Conservation (phyloP, 2,888 invertebrate genomes). For the Steinernema hermaphroditum region DNA sequence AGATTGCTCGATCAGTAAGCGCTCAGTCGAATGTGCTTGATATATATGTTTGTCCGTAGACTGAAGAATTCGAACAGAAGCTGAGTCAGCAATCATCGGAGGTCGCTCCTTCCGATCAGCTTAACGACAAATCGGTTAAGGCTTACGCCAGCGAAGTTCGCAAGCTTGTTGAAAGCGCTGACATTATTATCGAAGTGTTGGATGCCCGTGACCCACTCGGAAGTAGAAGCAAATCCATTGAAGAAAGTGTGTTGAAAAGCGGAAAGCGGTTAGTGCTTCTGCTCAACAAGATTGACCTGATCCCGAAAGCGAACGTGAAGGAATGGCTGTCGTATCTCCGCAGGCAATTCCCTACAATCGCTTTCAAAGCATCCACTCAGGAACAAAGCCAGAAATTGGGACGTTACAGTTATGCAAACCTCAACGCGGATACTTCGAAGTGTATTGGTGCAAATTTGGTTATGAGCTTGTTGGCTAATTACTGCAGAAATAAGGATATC, state of each 20-base stretch:
- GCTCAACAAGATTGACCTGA: constrained; percentile 81
- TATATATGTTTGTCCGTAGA: no score
- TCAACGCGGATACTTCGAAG: constrained; percentile 71
- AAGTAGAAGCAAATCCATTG: constrained; percentile 80
- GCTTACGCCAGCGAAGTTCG: constrained; percentile 91
- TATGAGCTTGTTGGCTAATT: constrained; percentile 88
- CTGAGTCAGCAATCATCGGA: constrained; percentile 31
- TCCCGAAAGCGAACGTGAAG: constrained; percentile 86
- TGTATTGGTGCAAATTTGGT: constrained; percentile 91
- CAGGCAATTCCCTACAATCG: constrained; percentile 81
- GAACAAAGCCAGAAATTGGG: constrained; percentile 80
- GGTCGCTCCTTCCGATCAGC: constrained; percentile 64
- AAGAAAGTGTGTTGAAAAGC: constrained; percentile 75
- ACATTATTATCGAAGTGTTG: constrained; percentile 70
- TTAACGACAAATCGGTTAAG: constrained; percentile 79
- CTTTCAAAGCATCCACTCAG: constrained; percentile 78
- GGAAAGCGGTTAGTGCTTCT: constrained; percentile 87
- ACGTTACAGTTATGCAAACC: constrained; percentile 56
- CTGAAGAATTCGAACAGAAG: constrained; percentile 33
- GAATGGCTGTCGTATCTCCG: constrained; percentile 87
- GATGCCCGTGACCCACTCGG: constrained; percentile 93
- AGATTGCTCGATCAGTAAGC: constrained; percentile 40
- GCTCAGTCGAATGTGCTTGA: no score
- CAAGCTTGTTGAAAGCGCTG: constrained; percentile 71
- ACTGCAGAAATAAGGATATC: constrained; percentile 87